Evolutionary conservation across 2,888 invertebrate species (phyloP).

Genomic region (Aplocera efformata): DNA sequence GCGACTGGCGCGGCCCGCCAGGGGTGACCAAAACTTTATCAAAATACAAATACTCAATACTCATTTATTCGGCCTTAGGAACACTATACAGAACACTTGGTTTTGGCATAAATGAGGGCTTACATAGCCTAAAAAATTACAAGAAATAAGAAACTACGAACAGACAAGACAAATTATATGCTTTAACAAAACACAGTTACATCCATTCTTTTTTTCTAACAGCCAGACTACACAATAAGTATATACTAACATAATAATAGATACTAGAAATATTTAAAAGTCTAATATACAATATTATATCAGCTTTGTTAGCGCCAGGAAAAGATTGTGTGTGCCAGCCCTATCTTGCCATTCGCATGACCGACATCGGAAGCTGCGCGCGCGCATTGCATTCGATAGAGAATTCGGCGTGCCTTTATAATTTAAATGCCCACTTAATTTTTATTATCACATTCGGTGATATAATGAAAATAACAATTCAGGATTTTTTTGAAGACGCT

Average conservation of each 20-base stretch:
- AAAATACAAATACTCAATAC: too few species aligned
- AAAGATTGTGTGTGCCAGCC: slow-evolving; percentile 12
- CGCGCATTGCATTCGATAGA: slow-evolving; percentile 37
- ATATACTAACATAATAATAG: not conserved
- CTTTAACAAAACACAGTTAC: too few species aligned
- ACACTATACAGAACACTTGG: too few species aligned
- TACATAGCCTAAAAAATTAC: too few species aligned
- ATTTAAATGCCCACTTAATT: not conserved
- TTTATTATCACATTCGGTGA: not conserved
- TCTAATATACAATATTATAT: too few species aligned
- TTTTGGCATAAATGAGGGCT: too few species aligned
- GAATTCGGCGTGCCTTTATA: slow-evolving; percentile 7
- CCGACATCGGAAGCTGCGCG: slow-evolving; percentile 34
- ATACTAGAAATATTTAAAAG: not conserved
- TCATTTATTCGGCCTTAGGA: too few species aligned
- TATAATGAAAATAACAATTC: not conserved
- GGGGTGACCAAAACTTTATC: slow-evolving; percentile 1
- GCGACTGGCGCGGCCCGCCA: slow-evolving; percentile 18
- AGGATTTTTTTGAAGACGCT: too few species aligned
- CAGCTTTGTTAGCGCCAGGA: not conserved
- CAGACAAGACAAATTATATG: too few species aligned
- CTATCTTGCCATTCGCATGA: slow-evolving; percentile 24
- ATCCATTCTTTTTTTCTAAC: too few species aligned
- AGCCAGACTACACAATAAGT: too few species aligned
- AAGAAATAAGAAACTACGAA: too few species aligned